Conservation (phyloP, 2,113 vertebrate genomes). For the Tretioscincus oriximinensis region DNA sequence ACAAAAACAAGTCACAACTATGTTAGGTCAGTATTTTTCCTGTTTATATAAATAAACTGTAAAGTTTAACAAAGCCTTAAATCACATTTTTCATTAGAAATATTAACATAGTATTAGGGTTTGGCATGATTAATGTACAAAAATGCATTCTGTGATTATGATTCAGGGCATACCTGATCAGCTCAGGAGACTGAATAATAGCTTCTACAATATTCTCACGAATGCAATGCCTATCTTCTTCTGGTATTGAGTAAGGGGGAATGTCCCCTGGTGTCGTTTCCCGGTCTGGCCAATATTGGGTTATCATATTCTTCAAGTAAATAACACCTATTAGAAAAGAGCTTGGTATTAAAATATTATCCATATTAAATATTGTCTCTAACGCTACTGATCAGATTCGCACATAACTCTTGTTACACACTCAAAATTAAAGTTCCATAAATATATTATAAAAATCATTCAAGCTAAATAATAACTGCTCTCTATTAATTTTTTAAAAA, state of each 20-base stretch:
- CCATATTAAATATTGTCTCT: constrained; percentile 3
- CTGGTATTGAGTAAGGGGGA: constrained; percentile 90
- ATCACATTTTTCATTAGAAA: too few species aligned
- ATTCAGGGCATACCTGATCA: constrained; percentile 84
- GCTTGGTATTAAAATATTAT: not conserved
- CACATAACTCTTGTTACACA: not conserved
- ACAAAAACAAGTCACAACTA: not conserved
- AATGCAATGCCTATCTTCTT: constrained; percentile 93
- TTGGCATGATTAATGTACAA: not conserved
- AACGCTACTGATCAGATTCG: not conserved
- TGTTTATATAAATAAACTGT: not conserved
- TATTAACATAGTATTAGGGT: too few species aligned
- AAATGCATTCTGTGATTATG: constrained; percentile 7
- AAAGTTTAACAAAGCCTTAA: not conserved
- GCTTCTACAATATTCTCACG: constrained; percentile 98
- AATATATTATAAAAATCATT: too few species aligned
- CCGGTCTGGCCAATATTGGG: constrained; percentile 95
- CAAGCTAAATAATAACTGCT: too few species aligned
- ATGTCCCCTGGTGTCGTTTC: constrained; percentile 85
- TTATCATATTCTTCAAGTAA: constrained; percentile 99
- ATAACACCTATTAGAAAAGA: constrained; percentile 85
- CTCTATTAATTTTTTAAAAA: too few species aligned
- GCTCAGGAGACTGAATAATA: constrained; percentile 97
- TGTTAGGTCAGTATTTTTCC: not conserved
- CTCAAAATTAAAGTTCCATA: too few species aligned